These are phyloP conservation scores for Chelonoidis abingdonii DNA, from an alignment of 2,113 vertebrate species.

Conservation along the genomic window DNA sequence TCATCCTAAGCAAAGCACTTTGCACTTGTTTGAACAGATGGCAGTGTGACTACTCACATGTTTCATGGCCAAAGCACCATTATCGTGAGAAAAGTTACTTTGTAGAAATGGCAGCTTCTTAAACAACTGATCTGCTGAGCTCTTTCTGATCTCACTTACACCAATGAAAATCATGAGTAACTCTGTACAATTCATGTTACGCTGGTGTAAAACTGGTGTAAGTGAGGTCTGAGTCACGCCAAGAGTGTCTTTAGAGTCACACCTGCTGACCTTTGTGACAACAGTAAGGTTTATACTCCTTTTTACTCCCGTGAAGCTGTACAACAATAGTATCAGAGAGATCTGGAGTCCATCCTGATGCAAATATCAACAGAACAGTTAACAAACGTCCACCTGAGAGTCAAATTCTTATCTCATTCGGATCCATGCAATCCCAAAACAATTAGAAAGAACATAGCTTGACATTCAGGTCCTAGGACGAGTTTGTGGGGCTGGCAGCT, in stretches of 20 bases:
- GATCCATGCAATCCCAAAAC: neutral
- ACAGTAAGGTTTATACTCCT: neutral
- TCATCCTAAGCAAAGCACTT: neutral
- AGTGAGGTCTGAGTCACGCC: neutral
- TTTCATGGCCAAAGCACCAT: neutral
- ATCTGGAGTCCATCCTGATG: too few relatives aligned
- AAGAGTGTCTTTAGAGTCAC: neutral
- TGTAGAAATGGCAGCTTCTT: neutral
- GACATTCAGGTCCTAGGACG: neutral
- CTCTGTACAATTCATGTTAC: rapidly evolving
- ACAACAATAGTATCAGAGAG: neutral
- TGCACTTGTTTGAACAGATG: too few relatives aligned
- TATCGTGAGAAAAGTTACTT: neutral
- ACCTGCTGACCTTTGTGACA: neutral
- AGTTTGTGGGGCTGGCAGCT: neutral
- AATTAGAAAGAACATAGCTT: neutral
- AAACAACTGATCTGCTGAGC: neutral
- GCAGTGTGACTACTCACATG: neutral
- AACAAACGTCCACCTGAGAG: neutral
- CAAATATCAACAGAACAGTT: neutral
- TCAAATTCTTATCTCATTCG: neutral
- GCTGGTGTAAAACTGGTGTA: neutral
- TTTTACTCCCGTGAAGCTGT: neutral
- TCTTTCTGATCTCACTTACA: neutral
- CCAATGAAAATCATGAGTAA: neutral